These are phyloP conservation scores for Rattus rattus DNA, from an alignment of 2,113 vertebrate species.

Conservation along the genomic window DNA sequence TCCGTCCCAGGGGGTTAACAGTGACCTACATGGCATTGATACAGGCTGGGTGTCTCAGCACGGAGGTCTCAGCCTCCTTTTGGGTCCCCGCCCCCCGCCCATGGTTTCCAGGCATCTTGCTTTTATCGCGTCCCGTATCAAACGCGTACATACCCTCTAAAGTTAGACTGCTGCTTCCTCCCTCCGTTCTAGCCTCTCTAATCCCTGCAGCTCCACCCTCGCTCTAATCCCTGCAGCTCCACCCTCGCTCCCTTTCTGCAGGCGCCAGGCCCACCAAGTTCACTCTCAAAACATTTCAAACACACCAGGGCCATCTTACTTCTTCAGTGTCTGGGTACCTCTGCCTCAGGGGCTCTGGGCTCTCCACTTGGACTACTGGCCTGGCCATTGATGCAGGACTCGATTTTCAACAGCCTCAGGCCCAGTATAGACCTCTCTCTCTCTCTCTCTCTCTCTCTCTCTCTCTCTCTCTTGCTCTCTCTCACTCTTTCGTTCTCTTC, in stretches of 20 bases:
- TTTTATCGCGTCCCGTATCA: not conserved
- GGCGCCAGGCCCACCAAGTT: not conserved
- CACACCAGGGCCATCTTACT: not conserved
- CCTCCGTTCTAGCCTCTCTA: not conserved
- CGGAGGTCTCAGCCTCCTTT: not conserved
- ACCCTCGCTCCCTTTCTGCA: no score
- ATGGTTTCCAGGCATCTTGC: not conserved
- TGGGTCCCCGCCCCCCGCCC: not conserved
- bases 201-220: not conserved
- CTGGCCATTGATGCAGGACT: not conserved
- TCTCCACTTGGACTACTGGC: not conserved
- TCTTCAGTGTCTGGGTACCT: not conserved
- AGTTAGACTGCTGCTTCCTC: not conserved
- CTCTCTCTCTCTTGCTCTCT: no score
- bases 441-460: no score
- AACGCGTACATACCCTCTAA: not conserved
- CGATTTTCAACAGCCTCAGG: not conserved
- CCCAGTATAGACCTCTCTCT: not conserved
- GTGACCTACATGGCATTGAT: not conserved
- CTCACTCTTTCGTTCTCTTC: no score
- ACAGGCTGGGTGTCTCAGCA: rapidly evolving
- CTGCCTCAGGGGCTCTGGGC: not conserved
- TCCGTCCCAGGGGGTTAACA: not conserved
- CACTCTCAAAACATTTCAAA: not conserved
- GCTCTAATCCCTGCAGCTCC: not conserved